Evolutionary conservation across 2,888 invertebrate genomes (phyloP).

Genomic region (Trichogramma dendrolimi): DNA sequence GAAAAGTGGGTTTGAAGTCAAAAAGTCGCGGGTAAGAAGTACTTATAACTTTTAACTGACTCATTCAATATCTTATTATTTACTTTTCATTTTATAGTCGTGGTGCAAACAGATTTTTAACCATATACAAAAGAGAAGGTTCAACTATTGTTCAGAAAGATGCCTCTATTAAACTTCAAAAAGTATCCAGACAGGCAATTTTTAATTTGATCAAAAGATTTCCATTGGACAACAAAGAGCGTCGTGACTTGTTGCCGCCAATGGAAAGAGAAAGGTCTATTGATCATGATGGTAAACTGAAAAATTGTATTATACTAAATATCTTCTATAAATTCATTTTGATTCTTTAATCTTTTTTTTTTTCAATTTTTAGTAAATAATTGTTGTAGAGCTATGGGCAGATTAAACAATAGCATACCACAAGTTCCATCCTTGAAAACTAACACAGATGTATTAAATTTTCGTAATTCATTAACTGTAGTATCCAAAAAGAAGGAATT

Average conservation of each 20-base stretch:
- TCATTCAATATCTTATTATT: slow-evolving; percentile 3
- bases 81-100: slow-evolving; percentile 47
- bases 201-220: slow-evolving; percentile 62
- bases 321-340: slow-evolving; percentile 2
- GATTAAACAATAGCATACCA: slow-evolving; percentile 66
- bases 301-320: not conserved
- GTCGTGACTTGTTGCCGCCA: slow-evolving; percentile 66
- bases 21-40: slow-evolving; percentile 74
- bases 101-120: slow-evolving; percentile 66
- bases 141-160: slow-evolving; percentile 66
- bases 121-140: slow-evolving; percentile 67
- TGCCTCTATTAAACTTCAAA: slow-evolving; percentile 62
- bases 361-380: slow-evolving; percentile 45
- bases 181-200: slow-evolving; percentile 62
- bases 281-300: slow-evolving; percentile 43
- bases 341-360: not conserved
- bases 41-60: not conserved
- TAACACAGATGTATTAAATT: slow-evolving; percentile 58
- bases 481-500: slow-evolving; percentile 64
- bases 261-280: slow-evolving; percentile 64
- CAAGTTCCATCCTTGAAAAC: slow-evolving; percentile 58
- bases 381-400: slow-evolving; percentile 59
- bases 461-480: slow-evolving; percentile 68
- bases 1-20: slow-evolving; percentile 68
- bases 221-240: slow-evolving; percentile 67